A percentile compares a stretch with the other conserved stretches of the same genome.
Evolutionary conservation across 1,140 invertebrate species (phyloP).

Genomic region (Euwallacea similis): DNA sequence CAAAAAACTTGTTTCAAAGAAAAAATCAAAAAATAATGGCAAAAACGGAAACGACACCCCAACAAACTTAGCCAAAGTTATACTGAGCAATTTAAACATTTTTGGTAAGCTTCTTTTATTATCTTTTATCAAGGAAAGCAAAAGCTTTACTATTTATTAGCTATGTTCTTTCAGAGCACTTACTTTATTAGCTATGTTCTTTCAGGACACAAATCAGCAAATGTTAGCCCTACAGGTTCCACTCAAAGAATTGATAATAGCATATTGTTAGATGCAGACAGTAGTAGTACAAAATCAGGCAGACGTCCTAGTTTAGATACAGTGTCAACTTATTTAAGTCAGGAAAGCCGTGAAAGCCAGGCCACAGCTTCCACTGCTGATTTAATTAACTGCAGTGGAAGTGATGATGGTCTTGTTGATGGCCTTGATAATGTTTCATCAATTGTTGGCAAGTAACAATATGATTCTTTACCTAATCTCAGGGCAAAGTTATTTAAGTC

Average conservation of each 20-base stretch:
- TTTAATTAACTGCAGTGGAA: slow-evolving; percentile 71
- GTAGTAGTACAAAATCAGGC: slow-evolving; percentile 70
- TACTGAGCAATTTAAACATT: slow-evolving; percentile 78
- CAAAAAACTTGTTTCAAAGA: slow-evolving; percentile 41
- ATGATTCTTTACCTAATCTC: slow-evolving; percentile 9
- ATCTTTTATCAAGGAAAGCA: neutral
- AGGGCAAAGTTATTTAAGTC: neutral
- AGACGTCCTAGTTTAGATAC: slow-evolving; percentile 80
- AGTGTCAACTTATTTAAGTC: slow-evolving; percentile 84
- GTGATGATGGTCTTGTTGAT: slow-evolving; percentile 64
- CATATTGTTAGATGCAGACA: slow-evolving; percentile 64
- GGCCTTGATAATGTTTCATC: slow-evolving; percentile 43
- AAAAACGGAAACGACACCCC: slow-evolving; percentile 49
- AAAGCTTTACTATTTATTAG: neutral
- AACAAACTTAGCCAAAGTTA: slow-evolving; percentile 71
- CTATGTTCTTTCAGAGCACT: slow-evolving; percentile 39
- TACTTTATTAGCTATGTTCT: slow-evolving; percentile 10
- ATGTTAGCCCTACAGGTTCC: slow-evolving; percentile 28
- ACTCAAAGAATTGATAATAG: slow-evolving; percentile 47
- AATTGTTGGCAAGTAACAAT: slow-evolving; percentile 57
- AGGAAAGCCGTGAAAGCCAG: slow-evolving; percentile 72
- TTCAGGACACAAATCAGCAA: slow-evolving; percentile 48
- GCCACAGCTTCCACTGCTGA: slow-evolving; percentile 64
- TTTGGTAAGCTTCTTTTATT: slow-evolving; percentile 59
- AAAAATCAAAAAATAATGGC: slow-evolving; percentile 43